Evolutionary conservation across 2,797 vertebrate species (phyloP).

Genomic region (Zalophus californianus): DNA sequence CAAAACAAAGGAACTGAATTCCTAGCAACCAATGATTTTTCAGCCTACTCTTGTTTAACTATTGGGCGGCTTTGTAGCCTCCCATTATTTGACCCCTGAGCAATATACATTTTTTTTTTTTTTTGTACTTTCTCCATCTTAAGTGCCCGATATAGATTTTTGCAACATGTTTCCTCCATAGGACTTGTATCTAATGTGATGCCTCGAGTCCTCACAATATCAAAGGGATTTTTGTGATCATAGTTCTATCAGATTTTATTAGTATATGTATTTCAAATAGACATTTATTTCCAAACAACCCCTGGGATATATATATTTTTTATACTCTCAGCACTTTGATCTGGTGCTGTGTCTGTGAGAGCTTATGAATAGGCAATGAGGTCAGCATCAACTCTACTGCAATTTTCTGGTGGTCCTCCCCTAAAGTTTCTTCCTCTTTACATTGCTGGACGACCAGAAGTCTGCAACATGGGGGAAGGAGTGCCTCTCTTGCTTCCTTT

Average conservation of each 20-base stretch:
- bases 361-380: not conserved
- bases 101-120: not conserved
- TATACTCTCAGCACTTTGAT: not conserved
- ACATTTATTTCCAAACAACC: not conserved
- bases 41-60: not conserved
- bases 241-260: not conserved
- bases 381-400: not conserved
- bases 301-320: not conserved
- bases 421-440: not conserved
- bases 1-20: constrained; percentile 23
- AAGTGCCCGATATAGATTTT: not conserved
- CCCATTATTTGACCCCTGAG: not conserved
- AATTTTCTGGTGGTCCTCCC: not conserved
- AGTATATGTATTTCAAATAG: not conserved
- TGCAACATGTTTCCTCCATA: not conserved
- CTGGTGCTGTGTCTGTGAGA: not conserved
- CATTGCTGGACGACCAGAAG: not conserved
- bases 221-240: not conserved
- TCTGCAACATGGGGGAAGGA: accelerated
- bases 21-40: not conserved
- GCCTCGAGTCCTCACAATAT: not conserved
- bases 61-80: not conserved
- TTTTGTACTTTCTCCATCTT: not conserved
- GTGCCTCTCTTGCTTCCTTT: not conserved
- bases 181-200: not conserved